Conservation (phyloP, 2,113 vertebrate genomes). For the Labeo catla region DNA sequence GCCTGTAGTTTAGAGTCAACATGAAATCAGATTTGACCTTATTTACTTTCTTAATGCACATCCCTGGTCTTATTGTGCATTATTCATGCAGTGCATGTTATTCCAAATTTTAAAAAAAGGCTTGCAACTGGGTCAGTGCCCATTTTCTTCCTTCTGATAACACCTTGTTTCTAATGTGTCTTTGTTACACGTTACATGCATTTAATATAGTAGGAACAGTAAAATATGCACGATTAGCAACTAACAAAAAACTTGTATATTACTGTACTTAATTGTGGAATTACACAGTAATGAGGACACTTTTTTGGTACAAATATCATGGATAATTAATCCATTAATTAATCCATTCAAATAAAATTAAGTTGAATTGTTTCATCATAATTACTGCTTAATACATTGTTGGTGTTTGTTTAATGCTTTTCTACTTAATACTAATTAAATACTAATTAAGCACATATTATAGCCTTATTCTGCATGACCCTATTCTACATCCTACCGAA, state of each 20-base stretch:
- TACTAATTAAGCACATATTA: too few relatives aligned
- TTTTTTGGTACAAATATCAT: too few relatives aligned
- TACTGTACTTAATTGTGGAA: neutral
- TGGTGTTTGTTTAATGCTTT: too few relatives aligned
- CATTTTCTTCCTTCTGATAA: neutral
- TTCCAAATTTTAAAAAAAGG: neutral
- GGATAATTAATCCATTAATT: too few relatives aligned
- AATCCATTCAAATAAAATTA: too few relatives aligned
- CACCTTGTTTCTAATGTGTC: neutral
- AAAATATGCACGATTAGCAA: neutral
- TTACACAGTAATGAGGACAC: neutral
- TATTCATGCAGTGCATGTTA: neutral
- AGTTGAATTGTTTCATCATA: too few relatives aligned
- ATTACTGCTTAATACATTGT: too few relatives aligned
- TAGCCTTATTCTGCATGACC: too few relatives aligned
- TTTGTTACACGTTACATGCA: neutral
- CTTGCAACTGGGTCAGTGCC: neutral
- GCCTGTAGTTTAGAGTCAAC: conserved; percentile 3
- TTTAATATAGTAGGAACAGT: neutral
- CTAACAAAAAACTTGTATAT: neutral
- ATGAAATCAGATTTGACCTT: neutral
- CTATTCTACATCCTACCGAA: too few relatives aligned
- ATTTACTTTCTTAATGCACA: conserved; percentile 17
- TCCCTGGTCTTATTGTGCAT: neutral
- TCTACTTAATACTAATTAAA: too few relatives aligned